Evolutionary conservation across 2,888 invertebrate genomes (phyloP).

Genomic region (Eupithecia insigniata): DNA sequence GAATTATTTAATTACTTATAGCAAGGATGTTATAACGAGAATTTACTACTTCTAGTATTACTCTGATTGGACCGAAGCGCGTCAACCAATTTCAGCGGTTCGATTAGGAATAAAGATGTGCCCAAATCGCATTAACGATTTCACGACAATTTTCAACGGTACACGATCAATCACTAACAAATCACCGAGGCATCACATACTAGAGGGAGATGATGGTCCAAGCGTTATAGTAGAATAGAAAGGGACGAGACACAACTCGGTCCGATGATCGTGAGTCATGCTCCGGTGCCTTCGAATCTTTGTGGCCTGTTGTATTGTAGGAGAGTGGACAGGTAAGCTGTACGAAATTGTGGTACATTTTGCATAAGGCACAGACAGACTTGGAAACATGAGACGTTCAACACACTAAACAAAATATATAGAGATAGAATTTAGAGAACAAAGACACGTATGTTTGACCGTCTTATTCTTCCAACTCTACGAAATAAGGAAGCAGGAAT

Average conservation of each 20-base stretch:
- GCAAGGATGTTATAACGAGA: not conserved
- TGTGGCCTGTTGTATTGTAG: constrained; percentile 24
- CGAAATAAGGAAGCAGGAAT: not conserved
- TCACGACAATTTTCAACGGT: constrained; percentile 48
- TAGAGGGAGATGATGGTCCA: constrained; percentile 23
- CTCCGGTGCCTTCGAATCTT: constrained; percentile 59
- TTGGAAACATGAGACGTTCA: not conserved
- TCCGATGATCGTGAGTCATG: constrained; percentile 75
- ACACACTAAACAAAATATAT: not conserved
- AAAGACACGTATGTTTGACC: not conserved
- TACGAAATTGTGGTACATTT: constrained; percentile 14
- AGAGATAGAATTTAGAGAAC: not conserved
- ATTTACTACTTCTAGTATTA: not conserved
- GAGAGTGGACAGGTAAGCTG: constrained; percentile 19
- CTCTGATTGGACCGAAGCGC: not conserved
- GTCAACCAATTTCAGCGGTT: not conserved
- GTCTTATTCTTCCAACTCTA: not conserved
- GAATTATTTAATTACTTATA: not conserved
- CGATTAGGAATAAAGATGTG: not conserved
- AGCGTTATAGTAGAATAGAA: constrained; percentile 67
- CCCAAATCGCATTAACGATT: constrained; percentile 25
- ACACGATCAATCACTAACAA: constrained; percentile 14
- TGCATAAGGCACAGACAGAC: constrained; percentile 17
- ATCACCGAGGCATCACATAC: constrained; percentile 19
- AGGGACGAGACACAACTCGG: constrained; percentile 55